Evolutionary conservation across 2,888 invertebrate genomes (phyloP), one percentile per base, ranked within the genome.

Genomic region (Caenorhabditis imperialis): DNA sequence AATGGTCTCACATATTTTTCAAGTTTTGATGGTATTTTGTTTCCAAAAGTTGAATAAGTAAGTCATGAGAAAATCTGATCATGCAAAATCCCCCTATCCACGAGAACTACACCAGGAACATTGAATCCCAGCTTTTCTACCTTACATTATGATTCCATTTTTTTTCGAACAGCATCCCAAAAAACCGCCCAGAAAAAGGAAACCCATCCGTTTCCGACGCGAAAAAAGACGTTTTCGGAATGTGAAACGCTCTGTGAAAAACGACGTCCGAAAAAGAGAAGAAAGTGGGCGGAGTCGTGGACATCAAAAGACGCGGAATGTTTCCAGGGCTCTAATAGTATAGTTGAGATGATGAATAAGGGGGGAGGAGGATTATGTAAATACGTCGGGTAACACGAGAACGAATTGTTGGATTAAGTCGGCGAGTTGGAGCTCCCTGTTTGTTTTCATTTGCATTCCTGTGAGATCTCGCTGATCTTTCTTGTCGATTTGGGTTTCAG

Each of bases 321-420:
- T 47, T 37, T 47, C 44, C 30, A 30, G 30, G 10, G 30, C 30
- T 30, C 30, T 65, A 65, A 55, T 65, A 65, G 63, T 65, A 65
- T 65, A 65, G 63, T 47, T 33, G 54, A 37, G 45, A 57, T 65
- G 63, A 65, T 65, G 63, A 55, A 65, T 48, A 55, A 55, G 54
- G 30, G 48, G 47, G 20, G 16, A 10, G 55, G 20, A 30, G 51
- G 63, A 65, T 65, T 65, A 65, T 65, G 63, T 65, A 65, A 65
- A 65, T 65, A 65, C 55, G 30, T 20, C 23, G 61, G 40, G 51
- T 48, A 54, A 55, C 54, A 55, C 47, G 63, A 48, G 47, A 47
- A 47, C 50, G 50, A 50, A 50, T 65, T 65, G 63, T 65, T 55
- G 48, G 54, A 55, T 54, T 47, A 55, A 35, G 23, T 16, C 50